Base-by-base conservation (phyloP, 1,140 invertebrate species). In the Doryteuthis pealeii region DNA sequence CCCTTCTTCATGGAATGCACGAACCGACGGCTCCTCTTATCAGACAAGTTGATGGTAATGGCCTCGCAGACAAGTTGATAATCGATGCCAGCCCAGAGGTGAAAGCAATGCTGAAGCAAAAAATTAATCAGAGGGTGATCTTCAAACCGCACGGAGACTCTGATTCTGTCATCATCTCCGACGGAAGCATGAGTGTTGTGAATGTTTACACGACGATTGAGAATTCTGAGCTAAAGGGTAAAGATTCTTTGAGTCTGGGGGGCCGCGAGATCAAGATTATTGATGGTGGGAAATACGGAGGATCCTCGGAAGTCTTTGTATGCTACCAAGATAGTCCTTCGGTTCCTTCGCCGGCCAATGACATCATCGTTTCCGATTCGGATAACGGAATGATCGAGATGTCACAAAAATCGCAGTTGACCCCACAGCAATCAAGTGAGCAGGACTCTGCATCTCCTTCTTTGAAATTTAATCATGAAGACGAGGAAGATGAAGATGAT, bases 141-240 rank as follows among this genome's bases (percentile, higher is more conserved):
- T 31, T 32, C 32, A 54, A 73, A 69, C 54, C 54, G 5, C 30
- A 70, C 69, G 2, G 54, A 54, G 22, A 72, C 15, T 31, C 33
- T 15, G 45, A 71, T 32, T 32, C 43, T 30, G 15, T 49, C 5
- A 30, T n/a, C 1, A 26, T 45, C 18, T 62, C 54, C 12, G 68
- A 73, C 10, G 45, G 32, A 22, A 75, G 78, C 30, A 70, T 80
- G 22, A 81, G 79, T 74, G 79, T 81, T 75, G 78, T 82, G 28
- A 80, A 82, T 72, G 78, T 83, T n/a, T 73, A 82, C 45, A 79
- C 79, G 6, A 78, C 82, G 43, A 40, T 83, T 18, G 81, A 31
- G 15, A 68, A 33, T 32, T 5, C 18, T 15, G 54, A 62, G 12
- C 10, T n/a, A 6, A 62, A 62, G 18, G 18, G 54, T 28, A 62